phyloP scores from a whole-genome alignment of 2,888 invertebrate species.

The Exephanes ischioxanthus region DNA sequence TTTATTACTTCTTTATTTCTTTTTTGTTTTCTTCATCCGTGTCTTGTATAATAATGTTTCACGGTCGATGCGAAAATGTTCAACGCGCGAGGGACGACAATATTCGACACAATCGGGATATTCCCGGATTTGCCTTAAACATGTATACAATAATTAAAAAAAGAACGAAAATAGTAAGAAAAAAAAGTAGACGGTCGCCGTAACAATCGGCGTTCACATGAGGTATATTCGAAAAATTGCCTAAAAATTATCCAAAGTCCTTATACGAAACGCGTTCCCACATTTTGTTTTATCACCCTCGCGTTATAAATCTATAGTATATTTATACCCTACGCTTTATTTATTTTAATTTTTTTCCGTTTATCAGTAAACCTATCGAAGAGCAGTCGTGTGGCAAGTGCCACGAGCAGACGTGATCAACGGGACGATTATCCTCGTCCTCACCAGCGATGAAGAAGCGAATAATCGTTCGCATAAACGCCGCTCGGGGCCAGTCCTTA shows the following conservation, averaged over 20 bases:
- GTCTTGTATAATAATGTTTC: slow-evolving; percentile 45
- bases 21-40: slow-evolving; percentile 16
- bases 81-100: slow-evolving; percentile 32
- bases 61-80: slow-evolving; percentile 22
- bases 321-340: slow-evolving; percentile 53
- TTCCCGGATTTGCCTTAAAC: slow-evolving; percentile 17
- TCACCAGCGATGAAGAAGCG: neutral
- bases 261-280: slow-evolving; percentile 66
- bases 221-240: slow-evolving; percentile 64
- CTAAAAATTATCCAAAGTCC: slow-evolving; percentile 63
- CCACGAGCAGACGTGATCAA: slow-evolving; percentile 32
- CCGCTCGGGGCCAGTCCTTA: slow-evolving; percentile 56
- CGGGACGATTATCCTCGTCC: slow-evolving; percentile 11
- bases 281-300: slow-evolving; percentile 38
- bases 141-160: slow-evolving; percentile 15
- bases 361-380: slow-evolving; percentile 68
- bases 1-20: slow-evolving; percentile 14
- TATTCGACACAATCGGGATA: slow-evolving; percentile 31
- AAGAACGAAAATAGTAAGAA: slow-evolving; percentile 8
- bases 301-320: slow-evolving; percentile 55
- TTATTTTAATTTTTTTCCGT: slow-evolving; percentile 28
- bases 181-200: slow-evolving; percentile 36
- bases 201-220: slow-evolving; percentile 27
- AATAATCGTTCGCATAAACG: slow-evolving; percentile 9
- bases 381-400: slow-evolving; percentile 70